Conservation (phyloP, 2,888 invertebrate genomes). For the Lordiphosa fenestrarum region DNA sequence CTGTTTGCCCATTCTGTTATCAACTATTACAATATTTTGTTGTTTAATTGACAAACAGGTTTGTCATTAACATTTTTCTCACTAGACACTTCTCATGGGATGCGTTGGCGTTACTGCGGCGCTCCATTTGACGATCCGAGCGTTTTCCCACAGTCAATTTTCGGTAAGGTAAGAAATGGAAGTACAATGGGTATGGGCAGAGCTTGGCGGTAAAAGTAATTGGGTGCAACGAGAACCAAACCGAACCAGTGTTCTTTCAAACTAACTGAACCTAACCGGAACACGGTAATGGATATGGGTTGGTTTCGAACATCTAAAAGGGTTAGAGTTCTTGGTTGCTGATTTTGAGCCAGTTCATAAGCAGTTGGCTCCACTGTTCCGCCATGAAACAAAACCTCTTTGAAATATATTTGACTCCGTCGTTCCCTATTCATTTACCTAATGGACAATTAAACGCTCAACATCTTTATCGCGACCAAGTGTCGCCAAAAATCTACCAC, state of each 20-base stretch:
- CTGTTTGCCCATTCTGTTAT: slow-evolving; percentile 67
- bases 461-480: slow-evolving; percentile 49
- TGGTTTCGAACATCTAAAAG: too few species aligned
- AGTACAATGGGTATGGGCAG: slow-evolving; percentile 15
- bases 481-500: slow-evolving; percentile 40
- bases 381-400: background rate
- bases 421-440: slow-evolving; percentile 21
- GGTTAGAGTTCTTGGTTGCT: too few species aligned
- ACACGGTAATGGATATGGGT: too few species aligned
- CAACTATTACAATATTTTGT: slow-evolving; percentile 69
- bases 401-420: background rate
- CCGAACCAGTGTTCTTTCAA: background rate
- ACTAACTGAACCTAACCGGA: background rate
- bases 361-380: background rate
- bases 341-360: too few species aligned
- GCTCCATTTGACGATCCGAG: slow-evolving; percentile 66
- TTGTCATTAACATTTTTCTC: slow-evolving; percentile 60
- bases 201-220: too few species aligned
- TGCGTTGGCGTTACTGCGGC: slow-evolving; percentile 45
- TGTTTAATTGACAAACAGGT: slow-evolving; percentile 74
- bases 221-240: background rate
- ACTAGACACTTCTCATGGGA: slow-evolving; percentile 22
- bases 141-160: slow-evolving; percentile 71
- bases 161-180: slow-evolving; percentile 38
- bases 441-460: slow-evolving; percentile 37